Evolutionary conservation across 2,888 invertebrate species (phyloP), one percentile per base, ranked within the genome.

Genomic region (Scaptomyza tumidula): DNA sequence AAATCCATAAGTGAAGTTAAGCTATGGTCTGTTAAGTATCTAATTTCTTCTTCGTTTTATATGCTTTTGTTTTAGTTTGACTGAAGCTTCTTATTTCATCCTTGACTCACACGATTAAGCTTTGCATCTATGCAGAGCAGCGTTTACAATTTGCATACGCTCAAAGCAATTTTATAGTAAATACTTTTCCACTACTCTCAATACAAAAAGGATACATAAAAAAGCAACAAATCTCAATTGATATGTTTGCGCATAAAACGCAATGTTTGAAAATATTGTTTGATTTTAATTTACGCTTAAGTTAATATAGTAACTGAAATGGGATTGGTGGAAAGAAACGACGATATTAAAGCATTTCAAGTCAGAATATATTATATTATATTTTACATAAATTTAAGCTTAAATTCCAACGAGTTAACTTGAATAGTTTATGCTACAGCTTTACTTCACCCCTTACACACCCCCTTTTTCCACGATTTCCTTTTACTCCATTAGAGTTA

Each of bases 281-380:
- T 87, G 75, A 45, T 72, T 87, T 87, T 68, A 85, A 82, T 82
- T 87, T 82, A 41, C 68, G 64, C 68, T 61, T 50, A 54, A 70
- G 68, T 53, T 71, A 78, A 87, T 81, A 67, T 54, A 58, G 68
- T 59, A 52, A 62, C 58, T 65, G 49, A 19, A 62, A 66, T 57
- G 49, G 49, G 7, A 59, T 43, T 5, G 44, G 27, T 10, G 24
- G 13, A 46, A 39, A 27, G 14, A 41, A 39, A 19, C 24, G 11
- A 7, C 19, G 37, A 44, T 11, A 24, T 43, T 24, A 37, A 46
- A 37, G 31, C 11, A 45, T 11, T 14, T 6, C 5, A n/a, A 44
- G 31, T 44, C 11, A 24, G 24, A 0, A 3, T 24, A 24, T 37
- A 4, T 27, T 27, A 19, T 14, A 14, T 14, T 14, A 14, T 14